Evolutionary conservation across 2,888 invertebrate genomes (phyloP), one percentile per base, ranked within the genome.

Genomic region (Nezara viridula): DNA sequence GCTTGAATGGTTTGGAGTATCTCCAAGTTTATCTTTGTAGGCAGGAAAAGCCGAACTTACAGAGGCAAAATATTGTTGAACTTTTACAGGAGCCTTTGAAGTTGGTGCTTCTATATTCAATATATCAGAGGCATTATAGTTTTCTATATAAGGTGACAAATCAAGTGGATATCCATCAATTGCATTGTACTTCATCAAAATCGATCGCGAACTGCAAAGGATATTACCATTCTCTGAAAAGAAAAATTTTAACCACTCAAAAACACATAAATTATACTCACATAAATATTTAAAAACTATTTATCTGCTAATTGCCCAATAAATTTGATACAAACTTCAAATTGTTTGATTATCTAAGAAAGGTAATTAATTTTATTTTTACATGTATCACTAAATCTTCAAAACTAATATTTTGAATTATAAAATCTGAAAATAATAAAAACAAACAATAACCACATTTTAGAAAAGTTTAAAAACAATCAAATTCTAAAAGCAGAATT

Each of bases 121-220:
- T 27, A 88, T 88, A 21, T 88, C 66, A 66, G 88, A 60, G n/a
- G 88, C 44, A 73, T 88, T 44, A 47, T 88, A 88, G 40, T 88
- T 88, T 66, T 88, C 88, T 49, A 88, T 88, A 12, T 88, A 88
- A 27, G 88, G 66, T n/a, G 47, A 37, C 73, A 88, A 44, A 49
- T 88, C 88, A 49, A 88, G 40, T 10, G 16, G 24, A 73, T 73
- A 88, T 12, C 44, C 66, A 66, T 88, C 88, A 27, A 73, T 73
- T 27, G 60, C 19, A 55, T 66, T 44, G 44, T 66, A 73, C 49
- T 73, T 88, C 73, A 88, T 88, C n/a, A 49, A 37, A 44, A 44
- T 49, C 6, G 60, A 66, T 32, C 60, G 55, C 60, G 50, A 40
- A 60, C 55, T 86, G n/a, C 52, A 86, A 37, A 86, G 19, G 14